Evolutionary conservation across 2,888 invertebrate species (phyloP).

Genomic region (Orchesellides sinensis): DNA sequence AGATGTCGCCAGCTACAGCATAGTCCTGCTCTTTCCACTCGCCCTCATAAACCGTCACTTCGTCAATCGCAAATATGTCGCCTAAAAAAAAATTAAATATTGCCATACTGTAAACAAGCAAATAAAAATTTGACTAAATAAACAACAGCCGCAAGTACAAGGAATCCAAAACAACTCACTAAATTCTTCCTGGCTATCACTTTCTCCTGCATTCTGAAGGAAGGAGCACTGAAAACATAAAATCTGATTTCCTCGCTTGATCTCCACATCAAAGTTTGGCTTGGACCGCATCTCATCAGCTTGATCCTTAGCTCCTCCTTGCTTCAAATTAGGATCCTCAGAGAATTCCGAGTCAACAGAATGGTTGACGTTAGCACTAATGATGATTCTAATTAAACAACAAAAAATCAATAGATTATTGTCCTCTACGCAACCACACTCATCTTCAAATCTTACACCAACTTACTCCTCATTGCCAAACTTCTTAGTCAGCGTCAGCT

Average conservation of each 20-base stretch:
- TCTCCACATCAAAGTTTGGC: constrained; percentile 93
- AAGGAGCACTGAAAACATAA: constrained; percentile 92
- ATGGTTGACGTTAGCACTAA: constrained; percentile 95
- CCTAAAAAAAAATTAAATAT: constrained; percentile 78
- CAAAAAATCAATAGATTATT: background rate
- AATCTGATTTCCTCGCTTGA: constrained; percentile 86
- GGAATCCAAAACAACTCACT: constrained; percentile 75
- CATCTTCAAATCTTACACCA: no score
- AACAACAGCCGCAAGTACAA: no score
- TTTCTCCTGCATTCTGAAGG: constrained; percentile 79
- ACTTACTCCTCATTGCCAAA: constrained; percentile 81
- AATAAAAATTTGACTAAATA: no score
- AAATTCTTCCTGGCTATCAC: constrained; percentile 75
- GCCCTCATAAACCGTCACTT: constrained; percentile 92
- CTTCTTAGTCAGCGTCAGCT: constrained; percentile 84
- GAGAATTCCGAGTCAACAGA: constrained; percentile 88
- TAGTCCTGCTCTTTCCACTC: constrained; percentile 92
- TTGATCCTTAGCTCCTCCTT: constrained; percentile 84
- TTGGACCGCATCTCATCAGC: constrained; percentile 90
- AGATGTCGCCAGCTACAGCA: constrained; percentile 94
- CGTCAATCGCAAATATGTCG: constrained; percentile 95
- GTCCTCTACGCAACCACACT: background rate
- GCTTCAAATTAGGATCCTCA: constrained; percentile 77
- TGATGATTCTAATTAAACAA: constrained; percentile 80
- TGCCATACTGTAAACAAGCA: background rate